A percentile compares a stretch with the other conserved stretches of the same genome.
Evolutionary conservation across 2,113 vertebrate species (phyloP).

Genomic region (Lepisosteus osseus): DNA sequence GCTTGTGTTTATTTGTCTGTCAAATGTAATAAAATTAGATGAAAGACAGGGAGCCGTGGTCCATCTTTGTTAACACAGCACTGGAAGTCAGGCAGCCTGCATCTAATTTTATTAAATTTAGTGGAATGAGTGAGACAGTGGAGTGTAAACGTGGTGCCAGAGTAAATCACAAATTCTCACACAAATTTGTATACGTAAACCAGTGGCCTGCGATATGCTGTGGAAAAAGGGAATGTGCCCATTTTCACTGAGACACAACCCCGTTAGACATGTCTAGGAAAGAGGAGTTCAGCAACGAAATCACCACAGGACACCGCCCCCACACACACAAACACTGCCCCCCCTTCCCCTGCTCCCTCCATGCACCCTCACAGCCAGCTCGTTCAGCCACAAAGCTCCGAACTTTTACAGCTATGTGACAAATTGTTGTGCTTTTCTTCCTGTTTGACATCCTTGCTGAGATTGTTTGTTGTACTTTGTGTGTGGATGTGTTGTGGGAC

Average conservation of each 20-base stretch:
- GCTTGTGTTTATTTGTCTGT: conserved; percentile 14
- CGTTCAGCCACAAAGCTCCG: conserved; percentile 67
- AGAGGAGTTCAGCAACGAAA: conserved; percentile 16
- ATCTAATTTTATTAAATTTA: neutral
- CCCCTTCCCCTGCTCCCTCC: conserved; percentile 33
- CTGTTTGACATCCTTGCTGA: conserved; percentile 66
- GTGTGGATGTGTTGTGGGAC: conserved; percentile 82
- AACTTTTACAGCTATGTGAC: conserved; percentile 77
- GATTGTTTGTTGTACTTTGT: conserved; percentile 76
- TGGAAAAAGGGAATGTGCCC: conserved; percentile 1
- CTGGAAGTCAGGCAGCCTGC: conserved; percentile 8
- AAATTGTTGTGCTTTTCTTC: conserved; percentile 73
- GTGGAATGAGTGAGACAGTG: neutral
- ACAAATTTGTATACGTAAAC: conserved; percentile 6
- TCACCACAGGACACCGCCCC: conserved; percentile 21
- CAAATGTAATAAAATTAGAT: conserved; percentile 6
- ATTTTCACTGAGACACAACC: neutral
- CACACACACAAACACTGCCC: conserved; percentile 39
- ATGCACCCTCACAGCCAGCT: conserved; percentile 46
- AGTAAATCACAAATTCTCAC: conserved; percentile 20
- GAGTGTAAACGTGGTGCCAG: conserved; percentile 13
- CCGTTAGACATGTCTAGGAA: neutral
- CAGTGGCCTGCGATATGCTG: conserved; percentile 6
- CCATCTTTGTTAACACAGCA: neutral
- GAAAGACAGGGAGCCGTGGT: conserved; percentile 7